phyloP scores from a whole-genome alignment of 2,888 invertebrate genomes.

The Leptopilina syphax region DNA sequence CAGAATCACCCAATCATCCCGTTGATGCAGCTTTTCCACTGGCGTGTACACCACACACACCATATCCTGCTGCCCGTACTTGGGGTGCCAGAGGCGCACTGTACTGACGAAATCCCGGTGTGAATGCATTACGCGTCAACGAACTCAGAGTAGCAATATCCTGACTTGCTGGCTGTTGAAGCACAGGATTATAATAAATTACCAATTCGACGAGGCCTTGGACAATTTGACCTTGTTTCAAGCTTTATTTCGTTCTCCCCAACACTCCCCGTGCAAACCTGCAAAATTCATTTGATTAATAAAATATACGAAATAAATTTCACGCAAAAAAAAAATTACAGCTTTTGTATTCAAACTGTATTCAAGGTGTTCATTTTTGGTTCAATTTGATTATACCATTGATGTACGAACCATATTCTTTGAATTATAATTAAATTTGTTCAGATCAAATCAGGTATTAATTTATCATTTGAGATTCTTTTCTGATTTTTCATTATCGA shows the following conservation, averaged over 20 bases:
- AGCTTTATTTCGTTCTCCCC: conserved; percentile 61
- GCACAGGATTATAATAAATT: conserved; percentile 75
- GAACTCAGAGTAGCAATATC: conserved; percentile 76
- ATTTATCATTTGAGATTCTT: no score
- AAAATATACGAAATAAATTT: conserved; percentile 1
- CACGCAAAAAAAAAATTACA: no score
- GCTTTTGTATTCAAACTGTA: no score
- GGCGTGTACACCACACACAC: conserved; percentile 8
- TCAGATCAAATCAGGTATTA: no score
- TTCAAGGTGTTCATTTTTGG: no score
- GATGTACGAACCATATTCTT: no score
- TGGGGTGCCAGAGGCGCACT: conserved; percentile 3
- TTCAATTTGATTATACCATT: no score
- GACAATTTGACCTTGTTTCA: conserved; percentile 69
- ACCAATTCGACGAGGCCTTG: conserved; percentile 73
- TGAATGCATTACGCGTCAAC: conserved; percentile 77
- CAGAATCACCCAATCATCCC: not conserved
- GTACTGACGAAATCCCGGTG: conserved; percentile 67
- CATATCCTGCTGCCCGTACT: conserved; percentile 57
- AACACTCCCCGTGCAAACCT: conserved; percentile 26
- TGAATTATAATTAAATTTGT: no score
- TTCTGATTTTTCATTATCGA: no score
- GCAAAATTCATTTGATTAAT: conserved; percentile 6
- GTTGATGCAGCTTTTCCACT: not conserved
- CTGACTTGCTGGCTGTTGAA: conserved; percentile 70